Evolutionary conservation across 2,797 vertebrate genomes (phyloP).

Genomic region (Melanotaenia maccullochi): DNA sequence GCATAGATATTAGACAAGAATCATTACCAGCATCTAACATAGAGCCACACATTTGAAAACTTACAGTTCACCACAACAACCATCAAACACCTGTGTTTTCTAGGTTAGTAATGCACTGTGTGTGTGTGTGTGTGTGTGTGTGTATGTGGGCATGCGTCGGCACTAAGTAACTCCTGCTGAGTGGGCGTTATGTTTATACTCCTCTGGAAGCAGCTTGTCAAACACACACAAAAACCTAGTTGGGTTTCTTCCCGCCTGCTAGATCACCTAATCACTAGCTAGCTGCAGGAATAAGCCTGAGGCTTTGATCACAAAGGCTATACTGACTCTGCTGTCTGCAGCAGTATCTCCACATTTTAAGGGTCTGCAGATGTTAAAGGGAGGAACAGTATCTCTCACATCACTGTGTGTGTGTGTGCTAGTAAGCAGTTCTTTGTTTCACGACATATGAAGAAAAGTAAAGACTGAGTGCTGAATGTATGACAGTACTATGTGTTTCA

Average conservation of each 20-base stretch:
- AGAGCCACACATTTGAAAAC: conserved; percentile 47
- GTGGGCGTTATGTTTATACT: conserved; percentile 71
- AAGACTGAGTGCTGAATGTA: conserved; percentile 36
- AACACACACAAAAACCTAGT: conserved; percentile 50
- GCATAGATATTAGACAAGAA: conserved; percentile 81
- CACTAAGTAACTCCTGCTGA: conserved; percentile 66
- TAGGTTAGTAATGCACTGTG: conserved; percentile 19
- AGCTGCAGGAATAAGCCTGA: conserved; percentile 33
- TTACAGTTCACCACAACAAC: conserved; percentile 43
- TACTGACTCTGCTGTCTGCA: conserved; percentile 52
- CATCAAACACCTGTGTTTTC: conserved; percentile 62
- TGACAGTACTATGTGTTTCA: conserved; percentile 21
- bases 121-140: conserved; percentile 3
- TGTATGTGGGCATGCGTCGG: conserved; percentile 2
- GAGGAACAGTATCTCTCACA: conserved; percentile 50
- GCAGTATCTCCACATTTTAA: conserved; percentile 48
- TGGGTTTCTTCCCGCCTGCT: conserved; percentile 44
- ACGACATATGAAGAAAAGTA: conserved; percentile 16
- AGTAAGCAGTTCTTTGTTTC: conserved; percentile 28
- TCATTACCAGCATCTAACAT: conserved; percentile 68
- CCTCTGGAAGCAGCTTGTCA: conserved; percentile 62
- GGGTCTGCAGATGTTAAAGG: conserved; percentile 60
- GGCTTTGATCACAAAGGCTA: conserved; percentile 58
- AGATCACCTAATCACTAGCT: conserved; percentile 65
- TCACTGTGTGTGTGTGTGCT: conserved; percentile 23